A percentile compares a stretch with the other conserved stretches of the same genome.
These are phyloP conservation scores for Rhopalosiphum nymphaeae DNA, from an alignment of 2,888 invertebrate species.

Conservation along the genomic window DNA sequence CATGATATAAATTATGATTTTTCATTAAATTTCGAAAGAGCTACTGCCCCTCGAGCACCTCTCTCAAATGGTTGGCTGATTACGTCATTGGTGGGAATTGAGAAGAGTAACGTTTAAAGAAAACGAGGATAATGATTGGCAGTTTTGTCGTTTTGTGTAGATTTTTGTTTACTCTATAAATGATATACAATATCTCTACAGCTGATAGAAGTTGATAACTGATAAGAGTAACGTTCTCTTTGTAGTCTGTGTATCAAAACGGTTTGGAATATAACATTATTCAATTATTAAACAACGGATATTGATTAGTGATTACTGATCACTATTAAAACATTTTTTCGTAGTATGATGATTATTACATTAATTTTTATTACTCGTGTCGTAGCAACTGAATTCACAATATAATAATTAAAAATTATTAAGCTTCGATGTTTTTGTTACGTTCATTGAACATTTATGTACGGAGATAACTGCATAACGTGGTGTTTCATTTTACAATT, in stretches of 20 bases:
- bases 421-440: not conserved
- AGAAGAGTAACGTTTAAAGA: not conserved
- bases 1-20: not conserved
- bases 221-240: not conserved
- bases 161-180: not conserved
- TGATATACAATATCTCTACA: not conserved
- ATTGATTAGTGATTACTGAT: not conserved
- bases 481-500: not conserved
- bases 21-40: not conserved
- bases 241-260: not conserved
- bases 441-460: not conserved
- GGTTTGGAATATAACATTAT: not conserved
- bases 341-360: not conserved
- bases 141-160: not conserved
- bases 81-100: not conserved
- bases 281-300: not conserved
- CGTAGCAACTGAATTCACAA: not conserved
- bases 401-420: not conserved
- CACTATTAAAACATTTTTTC: not conserved
- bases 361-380: too few relatives aligned
- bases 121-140: not conserved
- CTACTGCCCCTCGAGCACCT: not conserved
- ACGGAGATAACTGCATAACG: not conserved
- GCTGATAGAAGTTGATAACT: not conserved
- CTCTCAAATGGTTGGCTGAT: not conserved